Evolutionary conservation across 2,113 vertebrate genomes (phyloP).

Genomic region (Chamaea fasciata): DNA sequence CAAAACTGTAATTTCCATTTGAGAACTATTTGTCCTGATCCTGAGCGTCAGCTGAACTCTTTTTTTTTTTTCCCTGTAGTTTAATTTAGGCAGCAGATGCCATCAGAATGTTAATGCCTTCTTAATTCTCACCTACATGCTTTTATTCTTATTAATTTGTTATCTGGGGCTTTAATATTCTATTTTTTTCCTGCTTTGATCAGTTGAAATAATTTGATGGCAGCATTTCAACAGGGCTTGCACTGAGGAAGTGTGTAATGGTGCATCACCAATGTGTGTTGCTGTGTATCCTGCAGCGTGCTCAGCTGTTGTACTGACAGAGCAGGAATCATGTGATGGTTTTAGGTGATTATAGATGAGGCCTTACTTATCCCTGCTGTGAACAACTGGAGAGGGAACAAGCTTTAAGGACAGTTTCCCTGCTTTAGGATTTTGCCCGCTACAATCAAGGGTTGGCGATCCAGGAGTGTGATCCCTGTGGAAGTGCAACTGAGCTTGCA

Average conservation of each 20-base stretch:
- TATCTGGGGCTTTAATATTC: conserved; percentile 62
- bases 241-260: conserved; percentile 34
- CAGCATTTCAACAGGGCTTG: conserved; percentile 42
- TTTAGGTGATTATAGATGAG: conserved; percentile 60
- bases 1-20: conserved; percentile 65
- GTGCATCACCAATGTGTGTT: conserved; percentile 49
- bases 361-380: conserved; percentile 46
- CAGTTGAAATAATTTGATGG: conserved; percentile 57
- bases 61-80: conserved; percentile 36
- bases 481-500: neutral
- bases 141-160: conserved; percentile 71
- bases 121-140: conserved; percentile 71
- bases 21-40: conserved; percentile 67
- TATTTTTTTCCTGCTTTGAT: conserved; percentile 52
- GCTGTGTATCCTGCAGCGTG: conserved; percentile 58
- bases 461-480: neutral
- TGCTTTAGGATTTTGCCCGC: neutral
- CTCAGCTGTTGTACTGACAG: conserved; percentile 46
- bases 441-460: neutral
- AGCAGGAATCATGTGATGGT: conserved; percentile 44
- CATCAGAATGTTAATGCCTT: conserved; percentile 67
- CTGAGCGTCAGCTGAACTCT: conserved; percentile 58
- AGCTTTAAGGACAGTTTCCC: neutral
- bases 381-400: neutral
- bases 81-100: conserved; percentile 69